phyloP scores from a whole-genome alignment of 2,113 vertebrate genomes.

The Laterallus jamaicensis region DNA sequence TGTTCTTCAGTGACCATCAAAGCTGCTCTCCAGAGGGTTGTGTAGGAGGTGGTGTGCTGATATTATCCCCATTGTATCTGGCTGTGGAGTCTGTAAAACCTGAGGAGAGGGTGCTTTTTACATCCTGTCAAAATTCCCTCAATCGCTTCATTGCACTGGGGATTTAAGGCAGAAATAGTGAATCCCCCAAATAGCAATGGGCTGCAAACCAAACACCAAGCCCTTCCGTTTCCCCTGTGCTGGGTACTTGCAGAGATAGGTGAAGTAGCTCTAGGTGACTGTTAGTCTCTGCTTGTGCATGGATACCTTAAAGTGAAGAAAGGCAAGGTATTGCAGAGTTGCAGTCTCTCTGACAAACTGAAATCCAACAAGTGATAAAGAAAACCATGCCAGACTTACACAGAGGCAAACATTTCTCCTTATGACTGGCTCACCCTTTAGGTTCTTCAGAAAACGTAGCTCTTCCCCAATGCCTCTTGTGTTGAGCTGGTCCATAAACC shows the following conservation, averaged over 20 bases:
- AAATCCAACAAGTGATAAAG: neutral
- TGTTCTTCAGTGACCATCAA: neutral
- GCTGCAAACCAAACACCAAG: neutral
- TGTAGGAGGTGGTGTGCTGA: neutral
- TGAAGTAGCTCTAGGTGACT: neutral
- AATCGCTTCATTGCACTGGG: neutral
- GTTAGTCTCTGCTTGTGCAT: neutral
- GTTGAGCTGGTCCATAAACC: neutral
- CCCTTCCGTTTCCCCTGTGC: neutral
- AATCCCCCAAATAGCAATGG: neutral
- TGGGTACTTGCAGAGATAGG: neutral
- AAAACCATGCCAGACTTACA: neutral
- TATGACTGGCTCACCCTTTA: neutral
- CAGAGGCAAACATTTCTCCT: neutral
- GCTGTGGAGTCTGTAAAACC: neutral
- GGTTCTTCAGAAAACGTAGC: neutral
- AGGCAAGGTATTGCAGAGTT: neutral
- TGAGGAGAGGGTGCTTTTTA: neutral
- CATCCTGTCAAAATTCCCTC: neutral
- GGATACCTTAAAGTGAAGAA: neutral
- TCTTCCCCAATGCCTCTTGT: neutral
- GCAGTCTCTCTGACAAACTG: neutral
- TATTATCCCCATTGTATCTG: neutral
- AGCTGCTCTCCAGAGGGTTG: neutral
- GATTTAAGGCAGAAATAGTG: neutral